These are phyloP conservation scores for Diplolepis rosae DNA, from an alignment of 2,888 invertebrate genomes.

Conservation along the genomic window DNA sequence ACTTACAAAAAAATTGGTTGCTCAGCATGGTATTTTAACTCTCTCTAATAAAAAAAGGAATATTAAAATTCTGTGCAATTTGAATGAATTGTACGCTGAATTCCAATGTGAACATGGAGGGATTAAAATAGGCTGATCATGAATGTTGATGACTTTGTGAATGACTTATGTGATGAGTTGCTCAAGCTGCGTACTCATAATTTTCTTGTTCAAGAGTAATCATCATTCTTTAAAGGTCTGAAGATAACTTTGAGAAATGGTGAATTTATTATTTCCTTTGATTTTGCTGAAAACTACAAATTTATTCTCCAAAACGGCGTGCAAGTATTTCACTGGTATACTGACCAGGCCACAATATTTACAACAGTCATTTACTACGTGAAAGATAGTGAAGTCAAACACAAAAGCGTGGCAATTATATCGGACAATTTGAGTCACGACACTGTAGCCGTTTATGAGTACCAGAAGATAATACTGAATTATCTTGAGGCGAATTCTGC, in stretches of 20 bases:
- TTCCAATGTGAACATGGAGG: neutral
- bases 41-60: neutral
- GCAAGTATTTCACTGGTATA: conserved; percentile 22
- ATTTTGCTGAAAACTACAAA: conserved; percentile 4
- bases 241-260: neutral
- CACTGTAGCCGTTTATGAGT: too few relatives aligned
- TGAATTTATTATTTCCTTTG: neutral
- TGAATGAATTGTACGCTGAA: neutral
- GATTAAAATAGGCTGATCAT: conserved; percentile 28
- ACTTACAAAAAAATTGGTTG: neutral
- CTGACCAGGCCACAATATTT: conserved; percentile 21
- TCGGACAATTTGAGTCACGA: too few relatives aligned
- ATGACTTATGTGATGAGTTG: neutral
- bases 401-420: too few relatives aligned
- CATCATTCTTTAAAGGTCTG: neutral
- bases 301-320: conserved; percentile 3
- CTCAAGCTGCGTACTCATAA: neutral
- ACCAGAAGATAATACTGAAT: too few relatives aligned
- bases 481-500: neutral
- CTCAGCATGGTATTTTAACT: neutral
- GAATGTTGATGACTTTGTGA: neutral
- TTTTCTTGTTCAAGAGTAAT: neutral
- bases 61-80: neutral
- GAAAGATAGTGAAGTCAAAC: neutral
- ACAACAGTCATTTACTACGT: neutral